Percentiles rank a stretch among this genome's conserved stretches.
These are phyloP conservation scores for Lucilia sericata DNA, from an alignment of 1,140 invertebrate species.

Conservation along the genomic window DNA sequence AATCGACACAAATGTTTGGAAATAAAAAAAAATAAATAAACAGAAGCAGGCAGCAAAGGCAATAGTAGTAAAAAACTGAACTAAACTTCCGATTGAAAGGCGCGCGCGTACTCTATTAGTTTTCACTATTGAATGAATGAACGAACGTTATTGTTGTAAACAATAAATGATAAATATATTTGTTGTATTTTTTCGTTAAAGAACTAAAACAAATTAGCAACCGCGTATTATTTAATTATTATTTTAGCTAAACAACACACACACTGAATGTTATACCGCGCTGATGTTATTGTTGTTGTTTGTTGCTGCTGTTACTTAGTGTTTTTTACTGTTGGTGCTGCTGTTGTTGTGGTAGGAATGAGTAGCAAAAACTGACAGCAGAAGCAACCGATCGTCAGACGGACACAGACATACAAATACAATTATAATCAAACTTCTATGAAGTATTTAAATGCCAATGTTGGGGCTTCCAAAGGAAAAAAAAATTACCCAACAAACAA, in stretches of 20 bases:
- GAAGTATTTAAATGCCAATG: background rate
- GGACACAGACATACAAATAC: background rate
- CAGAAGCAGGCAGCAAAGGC: too few relatives aligned
- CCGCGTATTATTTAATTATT: constrained; percentile 29
- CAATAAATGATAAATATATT: background rate
- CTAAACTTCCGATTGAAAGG: background rate
- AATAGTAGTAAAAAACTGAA: too few relatives aligned
- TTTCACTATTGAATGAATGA: constrained; percentile 7
- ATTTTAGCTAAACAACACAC: constrained; percentile 10
- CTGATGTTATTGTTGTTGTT: background rate
- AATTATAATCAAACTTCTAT: background rate
- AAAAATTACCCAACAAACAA: background rate
- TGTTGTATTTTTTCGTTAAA: background rate
- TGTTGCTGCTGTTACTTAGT: background rate
- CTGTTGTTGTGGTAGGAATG: background rate
- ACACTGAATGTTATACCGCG: background rate
- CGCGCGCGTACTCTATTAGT: constrained; percentile 4
- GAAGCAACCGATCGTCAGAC: background rate
- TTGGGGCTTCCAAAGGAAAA: background rate
- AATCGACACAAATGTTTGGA: background rate
- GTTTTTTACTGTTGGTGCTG: background rate
- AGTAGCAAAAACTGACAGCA: background rate
- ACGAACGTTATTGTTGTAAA: constrained; percentile 1
- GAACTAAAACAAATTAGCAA: constrained; percentile 19
- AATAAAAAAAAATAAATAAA: background rate